Conservation (phyloP, 1,140 invertebrate species). For the Ceratina japonica region DNA sequence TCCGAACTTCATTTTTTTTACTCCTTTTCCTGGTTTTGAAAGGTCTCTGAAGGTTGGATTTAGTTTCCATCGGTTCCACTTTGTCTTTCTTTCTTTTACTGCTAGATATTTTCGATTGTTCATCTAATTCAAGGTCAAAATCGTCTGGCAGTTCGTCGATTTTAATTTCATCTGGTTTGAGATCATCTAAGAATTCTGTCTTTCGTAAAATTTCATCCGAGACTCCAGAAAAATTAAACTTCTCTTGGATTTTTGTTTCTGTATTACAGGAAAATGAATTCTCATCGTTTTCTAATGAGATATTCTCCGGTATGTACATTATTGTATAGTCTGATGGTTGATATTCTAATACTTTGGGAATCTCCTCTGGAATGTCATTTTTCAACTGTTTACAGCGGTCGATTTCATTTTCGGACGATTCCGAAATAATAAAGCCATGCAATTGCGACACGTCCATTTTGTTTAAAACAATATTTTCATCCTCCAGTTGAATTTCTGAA, state of each 20-base stretch:
- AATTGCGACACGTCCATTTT: not conserved
- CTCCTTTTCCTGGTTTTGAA: too few relatives aligned
- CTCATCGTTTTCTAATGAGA: conserved; percentile 14
- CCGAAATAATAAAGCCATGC: conserved; percentile 17
- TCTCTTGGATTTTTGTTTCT: conserved; percentile 19
- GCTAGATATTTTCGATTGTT: too few relatives aligned
- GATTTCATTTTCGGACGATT: not conserved
- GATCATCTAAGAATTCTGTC: not conserved
- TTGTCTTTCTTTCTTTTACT: too few relatives aligned
- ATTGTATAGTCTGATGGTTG: conserved; percentile 55
- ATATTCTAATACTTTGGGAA: conserved; percentile 44
- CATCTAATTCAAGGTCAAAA: too few relatives aligned
- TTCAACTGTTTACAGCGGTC: conserved; percentile 33
- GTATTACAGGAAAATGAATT: not conserved
- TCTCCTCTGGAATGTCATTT: conserved; percentile 44
- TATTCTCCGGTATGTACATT: conserved; percentile 58
- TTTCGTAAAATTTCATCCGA: not conserved
- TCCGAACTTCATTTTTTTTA: too few relatives aligned
- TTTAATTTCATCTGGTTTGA: too few relatives aligned
- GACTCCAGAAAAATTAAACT: not conserved
- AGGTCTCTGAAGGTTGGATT: too few relatives aligned
- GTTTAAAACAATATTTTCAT: conserved; percentile 7
- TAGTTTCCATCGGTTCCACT: too few relatives aligned
- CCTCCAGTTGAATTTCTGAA: conserved; percentile 13
- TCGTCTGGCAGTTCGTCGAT: too few relatives aligned